These are phyloP conservation scores for Tipula confusa DNA, from an alignment of 2,888 invertebrate genomes.

Conservation along the genomic window DNA sequence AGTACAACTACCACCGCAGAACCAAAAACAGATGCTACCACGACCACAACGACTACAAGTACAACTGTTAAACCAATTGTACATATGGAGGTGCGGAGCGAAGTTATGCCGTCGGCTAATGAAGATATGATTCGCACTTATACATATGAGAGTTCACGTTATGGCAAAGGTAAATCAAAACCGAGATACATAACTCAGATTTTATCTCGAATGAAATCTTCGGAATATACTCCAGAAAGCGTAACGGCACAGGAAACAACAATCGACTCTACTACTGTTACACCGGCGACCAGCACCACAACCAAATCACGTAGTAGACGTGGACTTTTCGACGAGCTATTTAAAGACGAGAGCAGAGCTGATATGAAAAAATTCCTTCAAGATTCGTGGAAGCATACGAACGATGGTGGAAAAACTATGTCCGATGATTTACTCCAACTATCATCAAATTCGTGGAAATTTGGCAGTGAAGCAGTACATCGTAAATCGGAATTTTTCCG, in stretches of 20 bases:
- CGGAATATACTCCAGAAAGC: slow-evolving; percentile 21
- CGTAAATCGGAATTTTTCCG: background rate
- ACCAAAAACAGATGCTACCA: background rate
- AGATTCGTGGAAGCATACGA: background rate
- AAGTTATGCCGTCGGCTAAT: slow-evolving; percentile 30
- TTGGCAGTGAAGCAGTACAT: background rate
- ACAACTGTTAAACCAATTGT: background rate
- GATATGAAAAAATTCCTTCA: background rate
- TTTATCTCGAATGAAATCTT: slow-evolving; percentile 31
- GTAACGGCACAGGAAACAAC: too few species aligned
- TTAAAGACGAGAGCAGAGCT: background rate
- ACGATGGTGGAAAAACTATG: background rate
- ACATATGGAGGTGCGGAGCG: background rate
- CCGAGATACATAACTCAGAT: slow-evolving; percentile 32
- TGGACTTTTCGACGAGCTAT: background rate
- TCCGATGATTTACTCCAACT: background rate
- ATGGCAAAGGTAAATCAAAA: slow-evolving; percentile 33
- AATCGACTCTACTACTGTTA: background rate
- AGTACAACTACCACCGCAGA: background rate
- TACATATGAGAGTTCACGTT: slow-evolving; percentile 5
- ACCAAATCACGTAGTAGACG: background rate
- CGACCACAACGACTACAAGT: background rate
- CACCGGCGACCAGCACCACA: background rate
- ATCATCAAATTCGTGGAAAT: background rate
- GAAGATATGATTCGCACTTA: slow-evolving; percentile 33